phyloP scores from a whole-genome alignment of 1,140 invertebrate genomes.

The Drosophila hydei region DNA sequence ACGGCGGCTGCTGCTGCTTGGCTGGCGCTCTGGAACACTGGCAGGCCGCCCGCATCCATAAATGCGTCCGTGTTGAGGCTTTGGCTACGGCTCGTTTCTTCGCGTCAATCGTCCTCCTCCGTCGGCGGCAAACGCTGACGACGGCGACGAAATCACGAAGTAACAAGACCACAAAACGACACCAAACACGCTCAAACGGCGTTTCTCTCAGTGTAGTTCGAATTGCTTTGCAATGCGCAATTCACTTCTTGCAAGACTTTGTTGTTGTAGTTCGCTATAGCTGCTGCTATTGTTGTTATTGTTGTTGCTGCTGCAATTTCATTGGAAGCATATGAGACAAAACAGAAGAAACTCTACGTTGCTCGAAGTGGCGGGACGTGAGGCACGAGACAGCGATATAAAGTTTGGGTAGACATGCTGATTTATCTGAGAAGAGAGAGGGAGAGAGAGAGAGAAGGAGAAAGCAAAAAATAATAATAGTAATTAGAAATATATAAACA shows the following conservation, averaged over 20 bases:
- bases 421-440: conserved; percentile 19
- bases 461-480: neutral
- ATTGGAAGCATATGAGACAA: conserved; percentile 25
- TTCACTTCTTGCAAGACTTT: conserved; percentile 7
- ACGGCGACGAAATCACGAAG: conserved; percentile 75
- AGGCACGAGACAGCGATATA: conserved; percentile 32
- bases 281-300: neutral
- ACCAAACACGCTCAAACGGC: conserved; percentile 20
- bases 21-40: conserved; percentile 84
- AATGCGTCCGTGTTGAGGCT: conserved; percentile 82
- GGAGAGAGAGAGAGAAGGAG: neutral
- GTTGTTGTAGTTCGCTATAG: neutral
- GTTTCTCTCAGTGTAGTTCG: conserved; percentile 38
- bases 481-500: too few relatives aligned
- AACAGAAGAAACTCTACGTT: conserved; percentile 39
- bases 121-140: conserved; percentile 73
- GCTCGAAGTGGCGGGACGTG: conserved; percentile 45
- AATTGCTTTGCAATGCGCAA: neutral
- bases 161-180: conserved; percentile 69
- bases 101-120: conserved; percentile 76
- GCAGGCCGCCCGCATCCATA: conserved; percentile 84
- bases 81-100: conserved; percentile 76
- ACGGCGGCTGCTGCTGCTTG: conserved; percentile 79
- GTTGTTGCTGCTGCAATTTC: conserved; percentile 4
- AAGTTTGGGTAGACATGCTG: conserved; percentile 23